Conservation (phyloP, 2,888 invertebrate genomes). For the Ligdia adustata region DNA sequence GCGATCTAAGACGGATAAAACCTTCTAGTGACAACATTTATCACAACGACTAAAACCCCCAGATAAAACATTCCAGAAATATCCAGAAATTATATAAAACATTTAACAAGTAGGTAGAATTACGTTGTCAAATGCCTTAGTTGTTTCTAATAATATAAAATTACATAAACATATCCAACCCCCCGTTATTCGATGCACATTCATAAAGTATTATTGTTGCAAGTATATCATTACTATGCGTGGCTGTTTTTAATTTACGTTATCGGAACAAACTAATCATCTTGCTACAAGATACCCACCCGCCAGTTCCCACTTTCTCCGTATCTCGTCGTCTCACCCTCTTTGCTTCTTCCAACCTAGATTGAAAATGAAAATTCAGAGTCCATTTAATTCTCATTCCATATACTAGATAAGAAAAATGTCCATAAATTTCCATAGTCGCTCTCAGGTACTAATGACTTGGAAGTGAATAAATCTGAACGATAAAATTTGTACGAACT, state of each 20-base stretch:
- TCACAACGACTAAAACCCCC: conserved; percentile 41
- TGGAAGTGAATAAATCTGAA: conserved; percentile 45
- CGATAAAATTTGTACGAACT: conserved; percentile 30
- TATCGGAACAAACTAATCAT: conserved; percentile 36
- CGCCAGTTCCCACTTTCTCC: conserved; percentile 78
- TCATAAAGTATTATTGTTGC: no score
- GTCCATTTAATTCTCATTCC: conserved; percentile 70
- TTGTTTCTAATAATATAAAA: no score
- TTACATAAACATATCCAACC: no score
- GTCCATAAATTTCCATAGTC: conserved; percentile 69
- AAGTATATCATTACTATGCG: neutral
- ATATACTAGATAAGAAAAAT: conserved; percentile 66
- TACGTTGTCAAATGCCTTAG: no score
- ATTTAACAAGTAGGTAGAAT: no score
- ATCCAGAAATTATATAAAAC: no score
- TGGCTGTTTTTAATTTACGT: conserved; percentile 10
- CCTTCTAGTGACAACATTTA: conserved; percentile 63
- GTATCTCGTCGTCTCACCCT: conserved; percentile 67
- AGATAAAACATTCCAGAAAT: no score
- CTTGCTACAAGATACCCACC: conserved; percentile 73
- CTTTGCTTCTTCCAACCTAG: conserved; percentile 78
- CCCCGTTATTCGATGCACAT: no score
- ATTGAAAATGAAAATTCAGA: conserved; percentile 82
- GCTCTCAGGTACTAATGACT: conserved; percentile 45
- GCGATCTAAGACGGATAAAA: conserved; percentile 67